Conservation (phyloP, 2,797 vertebrate genomes). For the Ctenopoma kingsleyae region DNA sequence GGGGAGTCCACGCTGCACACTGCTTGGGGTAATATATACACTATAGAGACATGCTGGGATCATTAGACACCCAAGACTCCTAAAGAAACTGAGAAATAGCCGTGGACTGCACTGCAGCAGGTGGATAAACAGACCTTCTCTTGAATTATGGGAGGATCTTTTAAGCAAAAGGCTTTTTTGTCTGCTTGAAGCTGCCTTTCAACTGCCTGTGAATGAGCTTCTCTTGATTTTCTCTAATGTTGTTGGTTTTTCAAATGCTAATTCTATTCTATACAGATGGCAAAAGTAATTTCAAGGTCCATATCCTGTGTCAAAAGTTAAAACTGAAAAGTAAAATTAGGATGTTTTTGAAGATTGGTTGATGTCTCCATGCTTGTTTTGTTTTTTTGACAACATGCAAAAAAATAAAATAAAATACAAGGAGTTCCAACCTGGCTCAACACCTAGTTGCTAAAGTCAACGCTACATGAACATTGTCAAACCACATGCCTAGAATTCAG, state of each 20-base stretch:
- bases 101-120: slow-evolving; percentile 69
- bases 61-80: slow-evolving; percentile 67
- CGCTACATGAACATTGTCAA: neutral
- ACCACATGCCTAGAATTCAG: neutral
- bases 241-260: slow-evolving; percentile 78
- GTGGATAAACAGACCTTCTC: slow-evolving; percentile 71
- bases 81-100: slow-evolving; percentile 67
- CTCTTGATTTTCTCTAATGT: slow-evolving; percentile 66
- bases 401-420: neutral
- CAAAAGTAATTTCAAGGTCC: slow-evolving; percentile 79
- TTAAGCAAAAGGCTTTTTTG: slow-evolving; percentile 45
- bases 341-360: slow-evolving; percentile 44
- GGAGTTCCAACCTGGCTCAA: neutral
- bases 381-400: slow-evolving; percentile 10
- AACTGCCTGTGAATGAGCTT: slow-evolving; percentile 63
- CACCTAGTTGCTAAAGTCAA: slow-evolving; percentile 5
- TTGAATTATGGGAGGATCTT: slow-evolving; percentile 63
- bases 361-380: slow-evolving; percentile 49
- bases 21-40: slow-evolving; percentile 67
- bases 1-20: slow-evolving; percentile 58
- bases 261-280: slow-evolving; percentile 73
- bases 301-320: slow-evolving; percentile 65
- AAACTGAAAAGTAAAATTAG: slow-evolving; percentile 57
- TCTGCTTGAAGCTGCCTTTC: slow-evolving; percentile 59
- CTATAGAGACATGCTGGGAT: slow-evolving; percentile 69